These are phyloP conservation scores for Campoplex nolae DNA, from an alignment of 2,888 invertebrate genomes.

Conservation along the genomic window DNA sequence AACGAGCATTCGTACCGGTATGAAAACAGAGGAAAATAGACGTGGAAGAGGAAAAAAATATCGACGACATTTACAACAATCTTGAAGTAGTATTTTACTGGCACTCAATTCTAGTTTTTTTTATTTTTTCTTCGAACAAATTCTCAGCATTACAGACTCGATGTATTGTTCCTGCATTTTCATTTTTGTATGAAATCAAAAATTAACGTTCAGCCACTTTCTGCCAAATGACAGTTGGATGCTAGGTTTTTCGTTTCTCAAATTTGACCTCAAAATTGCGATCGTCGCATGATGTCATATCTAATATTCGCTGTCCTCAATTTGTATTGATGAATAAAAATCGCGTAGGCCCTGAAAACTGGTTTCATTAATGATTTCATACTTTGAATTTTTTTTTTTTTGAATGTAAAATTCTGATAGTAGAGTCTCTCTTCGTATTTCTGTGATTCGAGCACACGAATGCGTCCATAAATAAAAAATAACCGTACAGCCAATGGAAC, in stretches of 20 bases:
- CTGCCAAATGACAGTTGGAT: background rate
- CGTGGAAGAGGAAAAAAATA: conserved; percentile 1
- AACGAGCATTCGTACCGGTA: conserved; percentile 31
- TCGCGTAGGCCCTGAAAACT: background rate
- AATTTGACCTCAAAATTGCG: background rate
- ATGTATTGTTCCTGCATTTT: background rate
- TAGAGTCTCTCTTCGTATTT: background rate
- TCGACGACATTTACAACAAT: background rate
- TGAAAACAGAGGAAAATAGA: background rate
- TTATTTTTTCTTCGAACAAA: background rate
- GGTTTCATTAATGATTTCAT: background rate
- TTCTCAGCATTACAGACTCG: background rate
- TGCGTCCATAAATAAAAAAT: conserved; percentile 5
- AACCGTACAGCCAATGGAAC: conserved; percentile 11
- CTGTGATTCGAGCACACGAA: background rate
- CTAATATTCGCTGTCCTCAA: background rate
- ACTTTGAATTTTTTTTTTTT: background rate
- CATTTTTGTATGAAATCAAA: background rate
- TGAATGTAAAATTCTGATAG: background rate
- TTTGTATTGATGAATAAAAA: background rate
- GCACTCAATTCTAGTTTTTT: background rate
- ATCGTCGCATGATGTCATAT: background rate
- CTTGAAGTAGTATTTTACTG: background rate
- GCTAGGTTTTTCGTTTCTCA: background rate
- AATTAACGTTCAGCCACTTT: background rate